These are phyloP conservation scores for Aphis craccivora DNA, from an alignment of 1,140 invertebrate genomes.

Conservation along the genomic window DNA sequence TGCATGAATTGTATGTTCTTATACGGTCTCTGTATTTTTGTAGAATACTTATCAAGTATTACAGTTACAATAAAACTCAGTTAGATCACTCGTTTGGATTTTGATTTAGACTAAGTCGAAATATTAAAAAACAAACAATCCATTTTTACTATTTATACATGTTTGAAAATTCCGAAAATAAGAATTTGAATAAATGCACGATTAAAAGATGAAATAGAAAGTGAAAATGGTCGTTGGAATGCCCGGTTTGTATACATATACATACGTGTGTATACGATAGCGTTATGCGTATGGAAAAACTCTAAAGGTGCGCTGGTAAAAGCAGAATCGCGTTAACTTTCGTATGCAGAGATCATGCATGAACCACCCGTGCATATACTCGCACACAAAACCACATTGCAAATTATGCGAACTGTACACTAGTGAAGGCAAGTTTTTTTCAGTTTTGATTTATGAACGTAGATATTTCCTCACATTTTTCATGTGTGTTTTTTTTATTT, in stretches of 20 bases:
- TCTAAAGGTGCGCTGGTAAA: background rate
- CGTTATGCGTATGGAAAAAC: background rate
- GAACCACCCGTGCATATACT: background rate
- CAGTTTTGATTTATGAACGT: slow-evolving; percentile 22
- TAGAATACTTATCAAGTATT: background rate
- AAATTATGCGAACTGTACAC: background rate
- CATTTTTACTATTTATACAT: background rate
- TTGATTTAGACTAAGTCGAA: background rate
- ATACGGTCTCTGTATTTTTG: background rate
- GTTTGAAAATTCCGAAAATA: background rate
- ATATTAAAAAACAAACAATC: background rate
- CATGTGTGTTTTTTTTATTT: background rate
- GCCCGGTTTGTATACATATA: background rate
- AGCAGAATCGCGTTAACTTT: background rate
- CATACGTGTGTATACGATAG: background rate
- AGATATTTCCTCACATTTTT: slow-evolving; percentile 19
- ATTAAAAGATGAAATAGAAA: background rate
- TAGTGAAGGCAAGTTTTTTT: background rate
- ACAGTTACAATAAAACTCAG: background rate
- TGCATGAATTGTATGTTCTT: background rate
- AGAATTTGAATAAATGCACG: background rate
- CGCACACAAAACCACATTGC: background rate
- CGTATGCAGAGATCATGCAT: too few species aligned
- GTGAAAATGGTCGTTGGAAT: background rate
- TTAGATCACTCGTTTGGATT: background rate